Evolutionary conservation across 2,888 invertebrate genomes (phyloP), one percentile per base, ranked within the genome.

Genomic region (Chironomus riparius): DNA sequence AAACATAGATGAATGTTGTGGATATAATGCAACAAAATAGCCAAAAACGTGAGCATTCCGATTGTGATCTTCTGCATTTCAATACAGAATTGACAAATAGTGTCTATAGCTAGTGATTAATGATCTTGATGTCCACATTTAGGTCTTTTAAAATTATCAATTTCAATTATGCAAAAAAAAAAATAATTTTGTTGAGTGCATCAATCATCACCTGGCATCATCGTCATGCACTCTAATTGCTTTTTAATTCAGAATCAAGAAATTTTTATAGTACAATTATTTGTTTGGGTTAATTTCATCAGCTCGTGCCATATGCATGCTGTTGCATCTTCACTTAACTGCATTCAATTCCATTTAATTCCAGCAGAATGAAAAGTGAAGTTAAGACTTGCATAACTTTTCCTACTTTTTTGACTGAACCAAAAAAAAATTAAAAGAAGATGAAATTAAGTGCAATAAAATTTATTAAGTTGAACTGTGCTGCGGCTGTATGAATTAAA

Each of bases 301-400:
- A 65, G 65, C 65, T 65, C 65, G 65, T 65, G 65, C 65, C 65
- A 65, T 65, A n/a, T 65, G 65, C 56, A 56, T 56, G 56, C 56
- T 56, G 56, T 56, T 65, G 65, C 65, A 65, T 18, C 13, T 24
- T 22, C 3, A 24, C 7, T 62, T 21, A 5, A 6, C 21, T 18
- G 15, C 12, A 18, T 62, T 18, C 15, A 18, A 10, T 62, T 62
- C 21, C 21, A 18, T 21, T 7, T 12, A 21, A 24, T 15, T 65
- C 21, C 65, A 65, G 22, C 21, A 22, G 62, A 62, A 62, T n/a
- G 12, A 62, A 18, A 18, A 62, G 62, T 18, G 21, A 21, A 21
- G 56, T 56, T n/a, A 50, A 50, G 13, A n/a, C n/a, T 50, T 56
- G 56, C 56, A 56, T 56, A 56, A 56, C 18, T 18, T 18, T 15